Evolutionary conservation across 2,888 invertebrate genomes (phyloP), one percentile per base, ranked within the genome.

Genomic region (Empis stercorea): DNA sequence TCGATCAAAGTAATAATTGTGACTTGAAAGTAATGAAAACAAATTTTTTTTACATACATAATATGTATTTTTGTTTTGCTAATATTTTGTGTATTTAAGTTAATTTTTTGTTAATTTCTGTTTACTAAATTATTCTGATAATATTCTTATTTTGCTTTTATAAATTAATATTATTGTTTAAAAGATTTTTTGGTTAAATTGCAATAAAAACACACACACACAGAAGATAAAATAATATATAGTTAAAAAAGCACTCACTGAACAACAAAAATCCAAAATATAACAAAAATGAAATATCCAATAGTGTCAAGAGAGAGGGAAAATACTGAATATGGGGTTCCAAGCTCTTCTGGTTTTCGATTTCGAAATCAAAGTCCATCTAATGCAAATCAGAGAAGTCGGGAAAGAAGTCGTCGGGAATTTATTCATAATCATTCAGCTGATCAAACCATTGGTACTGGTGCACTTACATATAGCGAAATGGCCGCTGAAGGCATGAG

Each of bases 311-410:
- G 63, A 59, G 70, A 69, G 54, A 64, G 65, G 48, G 63, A 61
- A 7, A 20, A 34, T 20, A 15, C 7, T n/a, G 43, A 10, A 4
- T 17, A 16, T 13, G 34, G 47, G 55, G 51, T 54, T 4, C 48
- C 55, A 13, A 37, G 52, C 15, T n/a, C 50, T 13, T 46, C 58
- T 10, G 58, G 56, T 45, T 52, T 66, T 36, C 63, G 67, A 45
- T 70, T 68, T 57, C 68, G 67, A 51, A 70, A 67, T 58, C 69
- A 70, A 56, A 69, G 68, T 54, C 70, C 68, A 51, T 66, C 69
- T 48, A n/a, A n/a, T n/a, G n/a, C n/a, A n/a, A 62, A 63, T 55
- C 58, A 64, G 13, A 61, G 65, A 44, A 70, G 70, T 55, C 63
- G 69, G 10, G 69, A 69, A 44, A 61, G 67, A 15, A 65, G 63